phyloP scores from a whole-genome alignment of 2,113 vertebrate species.

The Macheiramphus alcinus region DNA sequence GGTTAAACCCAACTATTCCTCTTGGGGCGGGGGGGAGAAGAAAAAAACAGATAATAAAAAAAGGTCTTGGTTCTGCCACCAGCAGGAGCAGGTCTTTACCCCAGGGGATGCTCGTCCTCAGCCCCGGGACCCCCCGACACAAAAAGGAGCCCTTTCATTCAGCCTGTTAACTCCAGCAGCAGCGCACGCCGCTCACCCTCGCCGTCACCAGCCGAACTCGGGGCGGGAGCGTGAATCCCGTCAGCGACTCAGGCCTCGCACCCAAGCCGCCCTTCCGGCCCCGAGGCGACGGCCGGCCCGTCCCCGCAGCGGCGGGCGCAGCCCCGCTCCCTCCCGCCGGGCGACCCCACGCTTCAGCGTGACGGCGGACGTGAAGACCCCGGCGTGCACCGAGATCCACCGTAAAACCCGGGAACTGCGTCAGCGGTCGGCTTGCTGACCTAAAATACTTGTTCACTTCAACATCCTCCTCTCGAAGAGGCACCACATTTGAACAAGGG shows the following conservation, averaged over 20 bases:
- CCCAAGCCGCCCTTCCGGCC: background rate
- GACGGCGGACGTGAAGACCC: background rate
- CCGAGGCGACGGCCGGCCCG: background rate
- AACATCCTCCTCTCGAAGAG: too few species aligned
- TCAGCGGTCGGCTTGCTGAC: background rate
- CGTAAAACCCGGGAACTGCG: too few species aligned
- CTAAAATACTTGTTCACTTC: background rate
- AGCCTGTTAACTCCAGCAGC: accelerated
- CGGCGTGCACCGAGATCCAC: background rate
- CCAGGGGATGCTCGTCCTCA: background rate
- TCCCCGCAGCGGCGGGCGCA: background rate
- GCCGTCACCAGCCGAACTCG: accelerated
- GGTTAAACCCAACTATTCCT: background rate
- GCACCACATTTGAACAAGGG: background rate
- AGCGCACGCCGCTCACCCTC: accelerated
- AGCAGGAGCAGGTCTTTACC: too few species aligned
- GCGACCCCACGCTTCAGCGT: accelerated
- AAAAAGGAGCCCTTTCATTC: background rate
- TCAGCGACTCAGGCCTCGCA: too few species aligned
- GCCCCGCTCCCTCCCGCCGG: too few species aligned
- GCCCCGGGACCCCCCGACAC: too few species aligned
- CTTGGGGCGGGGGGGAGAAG: accelerated
- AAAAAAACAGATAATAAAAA: background rate
- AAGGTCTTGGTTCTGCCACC: background rate
- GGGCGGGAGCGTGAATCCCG: background rate